Evolutionary conservation across 2,113 vertebrate species (phyloP).

Genomic region (Ellobius talpinus): DNA sequence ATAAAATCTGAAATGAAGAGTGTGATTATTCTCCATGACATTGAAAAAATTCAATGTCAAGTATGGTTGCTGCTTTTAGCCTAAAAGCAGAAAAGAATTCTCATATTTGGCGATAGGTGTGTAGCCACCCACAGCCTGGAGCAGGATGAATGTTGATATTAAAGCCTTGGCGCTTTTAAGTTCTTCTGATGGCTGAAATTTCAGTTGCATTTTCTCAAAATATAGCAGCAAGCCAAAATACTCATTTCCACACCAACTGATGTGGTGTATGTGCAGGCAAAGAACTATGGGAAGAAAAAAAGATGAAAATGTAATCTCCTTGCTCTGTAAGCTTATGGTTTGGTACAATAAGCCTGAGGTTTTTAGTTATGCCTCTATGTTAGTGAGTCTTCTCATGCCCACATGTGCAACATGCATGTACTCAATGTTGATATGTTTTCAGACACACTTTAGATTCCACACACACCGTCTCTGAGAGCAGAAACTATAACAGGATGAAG

Average conservation of each 20-base stretch:
- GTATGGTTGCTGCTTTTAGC: constrained; percentile 16
- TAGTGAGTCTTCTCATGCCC: constrained; percentile 1
- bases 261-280: not conserved
- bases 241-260: not conserved
- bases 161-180: not conserved
- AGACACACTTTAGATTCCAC: not conserved
- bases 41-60: constrained; percentile 42
- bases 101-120: not conserved
- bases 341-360: not conserved
- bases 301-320: not conserved
- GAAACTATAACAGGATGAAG: not conserved
- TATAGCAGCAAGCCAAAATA: not conserved
- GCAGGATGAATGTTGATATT: not conserved
- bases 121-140: not conserved
- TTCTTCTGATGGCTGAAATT: not conserved
- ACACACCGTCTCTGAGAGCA: not conserved
- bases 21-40: constrained; percentile 32
- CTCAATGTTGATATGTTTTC: not conserved
- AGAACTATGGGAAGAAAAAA: not conserved
- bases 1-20: constrained; percentile 38
- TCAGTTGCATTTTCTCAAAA: constrained; percentile 11
- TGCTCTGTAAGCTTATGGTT: not conserved
- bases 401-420: not conserved
- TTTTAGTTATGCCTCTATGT: not conserved
- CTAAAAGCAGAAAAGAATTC: not conserved